Conservation (phyloP, 2,113 vertebrate genomes). For the Sylvietta virens region DNA sequence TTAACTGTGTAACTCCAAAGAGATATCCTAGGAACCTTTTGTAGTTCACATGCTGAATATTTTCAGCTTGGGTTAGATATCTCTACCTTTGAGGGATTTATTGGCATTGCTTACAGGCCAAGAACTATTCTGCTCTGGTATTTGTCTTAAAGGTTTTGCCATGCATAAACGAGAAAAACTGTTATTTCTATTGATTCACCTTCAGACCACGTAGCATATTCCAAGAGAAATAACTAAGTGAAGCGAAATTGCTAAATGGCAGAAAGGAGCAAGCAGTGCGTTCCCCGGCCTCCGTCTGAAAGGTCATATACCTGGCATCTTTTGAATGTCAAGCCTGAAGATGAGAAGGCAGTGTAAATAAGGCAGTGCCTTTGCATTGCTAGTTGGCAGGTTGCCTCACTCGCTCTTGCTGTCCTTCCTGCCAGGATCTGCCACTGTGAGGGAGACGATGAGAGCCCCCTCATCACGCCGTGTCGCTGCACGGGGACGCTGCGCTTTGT, state of each 20-base stretch:
- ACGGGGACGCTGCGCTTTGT: constrained; percentile 93
- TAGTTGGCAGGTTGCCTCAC: background rate
- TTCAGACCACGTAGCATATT: background rate
- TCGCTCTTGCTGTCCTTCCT: constrained; percentile 43
- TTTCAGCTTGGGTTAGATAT: background rate
- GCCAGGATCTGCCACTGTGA: constrained; percentile 98
- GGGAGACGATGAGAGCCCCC: constrained; percentile 90
- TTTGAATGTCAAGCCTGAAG: background rate
- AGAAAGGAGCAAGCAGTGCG: background rate
- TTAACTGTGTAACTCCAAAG: background rate
- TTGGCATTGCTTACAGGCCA: background rate
- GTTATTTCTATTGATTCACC: background rate
- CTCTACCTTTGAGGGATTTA: background rate
- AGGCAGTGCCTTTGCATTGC: background rate
- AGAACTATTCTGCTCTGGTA: background rate
- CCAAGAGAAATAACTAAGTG: background rate
- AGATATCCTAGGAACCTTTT: background rate
- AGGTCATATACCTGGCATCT: background rate
- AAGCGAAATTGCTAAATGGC: background rate
- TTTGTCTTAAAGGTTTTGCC: background rate
- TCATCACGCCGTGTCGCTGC: constrained; percentile 95
- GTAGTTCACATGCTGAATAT: background rate
- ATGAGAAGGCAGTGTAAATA: background rate
- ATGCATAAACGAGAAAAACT: background rate
- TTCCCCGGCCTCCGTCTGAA: background rate